phyloP scores from a whole-genome alignment of 35 echinoderm and acorn worm genomes.

The Ophioderma brevispina region DNA sequence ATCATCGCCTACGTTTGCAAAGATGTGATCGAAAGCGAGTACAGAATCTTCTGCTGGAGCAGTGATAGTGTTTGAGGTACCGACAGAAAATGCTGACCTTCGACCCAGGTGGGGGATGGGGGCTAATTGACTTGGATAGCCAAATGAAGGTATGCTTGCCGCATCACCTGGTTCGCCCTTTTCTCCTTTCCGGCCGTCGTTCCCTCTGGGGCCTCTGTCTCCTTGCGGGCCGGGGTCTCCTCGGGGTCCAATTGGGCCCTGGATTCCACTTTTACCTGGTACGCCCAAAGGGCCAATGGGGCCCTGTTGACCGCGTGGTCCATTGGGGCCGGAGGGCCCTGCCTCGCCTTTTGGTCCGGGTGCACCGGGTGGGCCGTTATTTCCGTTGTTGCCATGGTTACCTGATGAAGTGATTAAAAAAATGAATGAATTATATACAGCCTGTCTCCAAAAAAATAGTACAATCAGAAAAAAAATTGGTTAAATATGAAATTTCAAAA shows the following conservation, averaged over 20 bases:
- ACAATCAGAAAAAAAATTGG: too few species aligned
- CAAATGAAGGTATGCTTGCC: background rate
- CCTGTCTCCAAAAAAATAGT: too few species aligned
- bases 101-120: constrained; percentile 7
- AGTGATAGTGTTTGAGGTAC: constrained; percentile 63
- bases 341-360: constrained; percentile 55
- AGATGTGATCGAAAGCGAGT: constrained; percentile 72
- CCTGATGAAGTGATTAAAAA: too few species aligned
- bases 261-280: constrained; percentile 2
- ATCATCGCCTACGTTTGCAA: constrained; percentile 75
- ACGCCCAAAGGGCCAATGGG: background rate
- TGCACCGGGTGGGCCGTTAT: constrained; percentile 40
- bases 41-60: constrained; percentile 59
- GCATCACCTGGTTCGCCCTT: constrained; percentile 58
- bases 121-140: background rate
- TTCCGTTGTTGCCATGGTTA: constrained; percentile 84
- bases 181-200: constrained; percentile 16
- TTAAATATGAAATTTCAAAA: too few species aligned
- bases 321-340: constrained; percentile 23
- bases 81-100: constrained; percentile 73
- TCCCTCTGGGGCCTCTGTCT: constrained; percentile 10
- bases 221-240: background rate
- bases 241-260: background rate
- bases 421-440: too few species aligned
- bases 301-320: constrained; percentile 15